Evolutionary conservation across 2,113 vertebrate genomes (phyloP).

Genomic region (Garra rufa): DNA sequence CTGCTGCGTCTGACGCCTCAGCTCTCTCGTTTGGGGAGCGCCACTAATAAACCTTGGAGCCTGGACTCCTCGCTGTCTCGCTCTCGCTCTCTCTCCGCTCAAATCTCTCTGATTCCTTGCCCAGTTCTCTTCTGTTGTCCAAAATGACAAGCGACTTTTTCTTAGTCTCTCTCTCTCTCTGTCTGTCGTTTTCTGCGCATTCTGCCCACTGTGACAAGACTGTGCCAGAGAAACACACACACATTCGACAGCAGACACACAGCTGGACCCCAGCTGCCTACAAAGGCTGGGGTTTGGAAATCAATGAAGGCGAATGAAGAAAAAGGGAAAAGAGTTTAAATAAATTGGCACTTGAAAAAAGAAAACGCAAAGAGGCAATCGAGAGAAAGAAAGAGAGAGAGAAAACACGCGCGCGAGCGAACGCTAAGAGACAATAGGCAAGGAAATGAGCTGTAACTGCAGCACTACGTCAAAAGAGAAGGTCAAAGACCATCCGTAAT

Average conservation of each 20-base stretch:
- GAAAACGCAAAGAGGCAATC: constrained; percentile 63
- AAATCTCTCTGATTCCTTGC: constrained; percentile 62
- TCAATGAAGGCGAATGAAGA: constrained; percentile 84
- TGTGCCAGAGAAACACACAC: constrained; percentile 58
- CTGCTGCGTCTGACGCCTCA: constrained; percentile 71
- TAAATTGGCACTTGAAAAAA: constrained; percentile 85
- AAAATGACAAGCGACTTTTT: constrained; percentile 56
- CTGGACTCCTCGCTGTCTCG: constrained; percentile 70
- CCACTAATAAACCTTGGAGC: constrained; percentile 77
- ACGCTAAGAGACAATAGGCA: constrained; percentile 28
- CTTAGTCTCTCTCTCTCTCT: constrained; percentile 22
- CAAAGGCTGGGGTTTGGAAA: constrained; percentile 84
- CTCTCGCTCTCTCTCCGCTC: constrained; percentile 56
- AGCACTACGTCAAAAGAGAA: background rate
- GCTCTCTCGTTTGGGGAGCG: constrained; percentile 70
- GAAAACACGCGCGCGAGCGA: background rate
- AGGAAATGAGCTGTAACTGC: constrained; percentile 46
- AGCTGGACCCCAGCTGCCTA: constrained; percentile 84
- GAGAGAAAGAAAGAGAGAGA: constrained; percentile 64
- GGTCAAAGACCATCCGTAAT: background rate
- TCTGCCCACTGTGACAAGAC: constrained; percentile 76
- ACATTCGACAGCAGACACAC: constrained; percentile 69
- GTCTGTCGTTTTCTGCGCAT: constrained; percentile 43
- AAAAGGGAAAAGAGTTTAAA: constrained; percentile 80
- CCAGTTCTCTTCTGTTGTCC: constrained; percentile 59